A percentile compares a stretch with the other conserved stretches of the same genome.
Conservation (phyloP, 2,797 vertebrate species). For the Schizothorax lantsangensis region DNA sequence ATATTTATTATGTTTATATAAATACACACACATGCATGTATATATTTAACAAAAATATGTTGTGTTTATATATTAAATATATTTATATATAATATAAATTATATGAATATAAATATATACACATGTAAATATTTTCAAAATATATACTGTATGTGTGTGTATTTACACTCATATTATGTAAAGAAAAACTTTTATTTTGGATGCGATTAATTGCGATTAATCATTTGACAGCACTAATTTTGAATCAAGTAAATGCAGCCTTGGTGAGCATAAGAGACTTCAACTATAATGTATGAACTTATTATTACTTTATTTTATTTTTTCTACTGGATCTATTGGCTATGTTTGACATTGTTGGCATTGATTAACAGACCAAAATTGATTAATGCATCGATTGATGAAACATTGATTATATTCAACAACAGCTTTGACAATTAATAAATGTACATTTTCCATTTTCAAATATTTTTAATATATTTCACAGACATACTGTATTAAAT, state of each 20-base stretch:
- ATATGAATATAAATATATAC: too few relatives aligned
- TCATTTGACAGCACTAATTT: neutral
- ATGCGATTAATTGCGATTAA: too few relatives aligned
- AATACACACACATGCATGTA: too few relatives aligned
- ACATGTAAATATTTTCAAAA: too few relatives aligned
- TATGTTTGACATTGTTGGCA: neutral
- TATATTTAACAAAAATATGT: too few relatives aligned
- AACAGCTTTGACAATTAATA: neutral
- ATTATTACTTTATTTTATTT: neutral
- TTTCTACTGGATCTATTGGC: neutral
- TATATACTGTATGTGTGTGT: too few relatives aligned
- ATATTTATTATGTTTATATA: too few relatives aligned
- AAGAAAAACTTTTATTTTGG: too few relatives aligned
- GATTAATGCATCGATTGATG: neutral
- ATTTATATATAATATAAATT: too few relatives aligned
- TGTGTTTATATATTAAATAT: too few relatives aligned
- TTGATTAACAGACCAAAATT: neutral
- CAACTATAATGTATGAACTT: neutral
- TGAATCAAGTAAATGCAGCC: neutral
- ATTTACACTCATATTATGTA: too few relatives aligned
- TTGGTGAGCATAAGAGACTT: neutral
- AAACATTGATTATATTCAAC: neutral
- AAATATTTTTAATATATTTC: neutral
- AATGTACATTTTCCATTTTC: neutral
- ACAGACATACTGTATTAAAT: neutral